These are phyloP conservation scores for Punctoribates punctum DNA, from an alignment of 2,888 invertebrate genomes.

Conservation along the genomic window DNA sequence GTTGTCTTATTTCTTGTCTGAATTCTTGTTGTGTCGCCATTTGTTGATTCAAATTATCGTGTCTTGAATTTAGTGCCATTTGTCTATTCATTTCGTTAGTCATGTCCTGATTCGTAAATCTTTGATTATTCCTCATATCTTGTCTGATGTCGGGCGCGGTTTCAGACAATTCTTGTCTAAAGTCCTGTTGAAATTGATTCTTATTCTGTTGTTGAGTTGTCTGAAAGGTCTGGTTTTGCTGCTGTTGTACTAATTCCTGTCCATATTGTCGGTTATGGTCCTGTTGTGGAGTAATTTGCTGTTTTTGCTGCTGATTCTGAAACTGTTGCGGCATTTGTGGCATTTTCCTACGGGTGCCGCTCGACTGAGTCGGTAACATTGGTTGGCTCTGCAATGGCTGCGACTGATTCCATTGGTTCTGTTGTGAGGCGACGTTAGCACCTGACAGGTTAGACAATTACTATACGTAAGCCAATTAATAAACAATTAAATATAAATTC, in stretches of 20 bases:
- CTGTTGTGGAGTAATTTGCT: not conserved
- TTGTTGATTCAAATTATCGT: constrained; percentile 26
- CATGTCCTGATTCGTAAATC: constrained; percentile 29
- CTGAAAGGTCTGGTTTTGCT: constrained; percentile 27
- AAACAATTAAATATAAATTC: not conserved
- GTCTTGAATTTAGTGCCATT: constrained; percentile 9
- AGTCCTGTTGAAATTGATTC: constrained; percentile 35
- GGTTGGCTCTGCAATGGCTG: constrained; percentile 3
- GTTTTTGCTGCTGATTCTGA: constrained; percentile 42
- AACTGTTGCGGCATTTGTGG: constrained; percentile 41
- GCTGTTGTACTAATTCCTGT: not conserved
- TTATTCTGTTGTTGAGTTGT: constrained; percentile 36
- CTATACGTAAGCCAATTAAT: constrained; percentile 26
- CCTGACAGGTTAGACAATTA: constrained; percentile 20
- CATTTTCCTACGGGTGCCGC: not conserved
- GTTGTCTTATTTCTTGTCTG: constrained; percentile 36
- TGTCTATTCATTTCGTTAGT: constrained; percentile 29
- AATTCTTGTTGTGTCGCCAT: not conserved
- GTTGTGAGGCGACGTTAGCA: not conserved
- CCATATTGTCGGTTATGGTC: constrained; percentile 21
- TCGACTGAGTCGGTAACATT: not conserved
- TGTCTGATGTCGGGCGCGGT: constrained; percentile 21
- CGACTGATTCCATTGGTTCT: constrained; percentile 9
- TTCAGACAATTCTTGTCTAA: constrained; percentile 23
- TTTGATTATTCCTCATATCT: constrained; percentile 44